Base-by-base conservation (phyloP, 2,113 vertebrate genomes). In the Nothobranchius kuhntae region DNA sequence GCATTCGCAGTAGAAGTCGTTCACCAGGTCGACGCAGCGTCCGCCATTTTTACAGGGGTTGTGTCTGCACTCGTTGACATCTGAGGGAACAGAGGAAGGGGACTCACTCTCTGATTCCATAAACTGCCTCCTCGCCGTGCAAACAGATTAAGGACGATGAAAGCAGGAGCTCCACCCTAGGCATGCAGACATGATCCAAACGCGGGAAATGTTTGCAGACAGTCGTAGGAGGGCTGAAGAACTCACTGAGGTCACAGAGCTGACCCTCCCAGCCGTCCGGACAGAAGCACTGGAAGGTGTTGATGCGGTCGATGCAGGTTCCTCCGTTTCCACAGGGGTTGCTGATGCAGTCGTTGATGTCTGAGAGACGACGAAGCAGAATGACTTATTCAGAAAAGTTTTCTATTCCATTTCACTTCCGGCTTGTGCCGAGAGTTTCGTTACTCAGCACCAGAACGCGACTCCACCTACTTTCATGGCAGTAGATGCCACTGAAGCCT, bases 181-280 rank as follows among this genome's bases (percentile, higher is more conserved):
- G 1, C 2, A 11, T 14, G 0, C 47, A 51, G 10, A 50, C 8
- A 7, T 36, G 17, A 13, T 50, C 35, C 17, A 57, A 13, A 44
- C 8, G 7, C 6, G 10, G 15, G 12, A 38, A n/a, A 38, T 40
- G 17, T 36, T 30, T 44, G 47, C 5, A 3, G 6, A 6, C 2
- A 55, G 38, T 36, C 1, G 45, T 6, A 7, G 15, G 13, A 4
- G 21, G 24, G 14, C n/a, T 0, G 13, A 46, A 11, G 21, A 65
- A 95, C 96, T 95, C 84, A 99, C 98, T 94, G 71, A 91, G 94
- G 65, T 96, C 93, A 11, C 98, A 99, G 8, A 99, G 86, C 17
- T 92, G 92, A 65, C 98, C 96, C 89, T 97, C 96, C 96, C 97
- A 99, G 87, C 98, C 98, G 17, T 94, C 96, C 1, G 94, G 94